A percentile compares a stretch with the other conserved stretches of the same genome.
phyloP scores from a whole-genome alignment of 2,797 vertebrate genomes.

The Lycodopsis pacificus region DNA sequence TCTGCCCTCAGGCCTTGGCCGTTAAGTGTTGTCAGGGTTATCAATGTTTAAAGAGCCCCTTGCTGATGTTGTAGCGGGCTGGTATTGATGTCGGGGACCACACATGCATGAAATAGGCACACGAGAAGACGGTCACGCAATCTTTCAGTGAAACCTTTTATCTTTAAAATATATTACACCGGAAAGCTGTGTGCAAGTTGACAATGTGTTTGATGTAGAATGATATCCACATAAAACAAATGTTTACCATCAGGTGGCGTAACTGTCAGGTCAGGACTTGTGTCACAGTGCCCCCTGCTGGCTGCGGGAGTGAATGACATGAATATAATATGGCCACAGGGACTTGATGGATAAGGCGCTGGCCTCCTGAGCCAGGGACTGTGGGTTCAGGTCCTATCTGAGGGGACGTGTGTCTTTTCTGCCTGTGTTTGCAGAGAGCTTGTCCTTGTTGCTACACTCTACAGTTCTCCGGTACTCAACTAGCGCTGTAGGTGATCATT shows the following conservation, averaged over 20 bases:
- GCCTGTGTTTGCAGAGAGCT: neutral
- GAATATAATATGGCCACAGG: neutral
- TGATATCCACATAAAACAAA: conserved; percentile 30
- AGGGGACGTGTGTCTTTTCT: conserved; percentile 19
- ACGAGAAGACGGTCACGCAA: neutral
- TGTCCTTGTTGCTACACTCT: neutral
- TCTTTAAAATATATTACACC: conserved; percentile 3
- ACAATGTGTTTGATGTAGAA: conserved; percentile 44
- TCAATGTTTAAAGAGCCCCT: conserved; percentile 70
- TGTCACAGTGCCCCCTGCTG: conserved; percentile 71
- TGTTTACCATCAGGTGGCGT: conserved; percentile 28
- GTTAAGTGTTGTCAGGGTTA: conserved; percentile 70
- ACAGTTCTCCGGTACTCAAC: neutral
- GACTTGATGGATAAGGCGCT: conserved; percentile 78
- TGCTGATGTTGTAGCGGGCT: conserved; percentile 40
- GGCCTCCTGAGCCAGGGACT: conserved; percentile 78
- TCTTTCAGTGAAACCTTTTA: conserved; percentile 2
- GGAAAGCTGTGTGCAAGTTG: conserved; percentile 35
- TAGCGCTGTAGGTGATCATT: too few relatives aligned
- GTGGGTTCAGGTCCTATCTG: conserved; percentile 76
- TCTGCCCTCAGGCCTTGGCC: conserved; percentile 53
- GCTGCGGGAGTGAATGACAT: accelerated
- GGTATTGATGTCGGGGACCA: conserved; percentile 29
- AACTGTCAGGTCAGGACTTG: neutral
- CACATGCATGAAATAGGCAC: conserved; percentile 51